phyloP scores from a whole-genome alignment of 2,113 vertebrate species.

The Anguilla japonica region DNA sequence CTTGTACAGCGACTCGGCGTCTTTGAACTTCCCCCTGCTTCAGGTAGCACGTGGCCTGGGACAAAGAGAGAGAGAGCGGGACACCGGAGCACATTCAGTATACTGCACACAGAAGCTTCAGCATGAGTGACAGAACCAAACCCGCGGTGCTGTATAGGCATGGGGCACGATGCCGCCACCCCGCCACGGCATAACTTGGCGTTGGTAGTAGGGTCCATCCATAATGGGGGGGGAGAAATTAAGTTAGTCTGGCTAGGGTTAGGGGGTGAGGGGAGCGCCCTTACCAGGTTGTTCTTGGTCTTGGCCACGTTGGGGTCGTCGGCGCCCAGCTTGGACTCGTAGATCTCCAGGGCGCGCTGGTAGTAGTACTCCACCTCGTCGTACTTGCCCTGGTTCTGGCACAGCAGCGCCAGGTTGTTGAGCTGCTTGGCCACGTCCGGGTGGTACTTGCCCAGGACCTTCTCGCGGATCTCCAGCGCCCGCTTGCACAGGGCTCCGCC shows the following conservation, averaged over 20 bases:
- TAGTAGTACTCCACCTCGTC: constrained; percentile 97
- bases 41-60: constrained; percentile 84
- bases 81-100: neutral
- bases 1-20: constrained; percentile 82
- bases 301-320: constrained; percentile 96
- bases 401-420: constrained; percentile 94
- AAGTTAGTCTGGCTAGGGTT: too few relatives aligned
- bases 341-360: constrained; percentile 89
- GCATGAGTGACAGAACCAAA: too few relatives aligned
- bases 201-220: too few relatives aligned
- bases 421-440: constrained; percentile 98
- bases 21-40: constrained; percentile 87
- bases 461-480: constrained; percentile 86
- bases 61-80: neutral
- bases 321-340: constrained; percentile 86
- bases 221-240: too few relatives aligned
- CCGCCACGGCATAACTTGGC: too few relatives aligned
- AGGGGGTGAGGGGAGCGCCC: too few relatives aligned
- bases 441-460: constrained; percentile 76
- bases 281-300: constrained; percentile 97
- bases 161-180: too few relatives aligned
- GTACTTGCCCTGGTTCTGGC: constrained; percentile 98
- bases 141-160: too few relatives aligned
- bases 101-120: neutral
- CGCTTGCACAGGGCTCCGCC: constrained; percentile 86